phyloP scores from a whole-genome alignment of 1,140 invertebrate species.

The Drosophila melanica region DNA sequence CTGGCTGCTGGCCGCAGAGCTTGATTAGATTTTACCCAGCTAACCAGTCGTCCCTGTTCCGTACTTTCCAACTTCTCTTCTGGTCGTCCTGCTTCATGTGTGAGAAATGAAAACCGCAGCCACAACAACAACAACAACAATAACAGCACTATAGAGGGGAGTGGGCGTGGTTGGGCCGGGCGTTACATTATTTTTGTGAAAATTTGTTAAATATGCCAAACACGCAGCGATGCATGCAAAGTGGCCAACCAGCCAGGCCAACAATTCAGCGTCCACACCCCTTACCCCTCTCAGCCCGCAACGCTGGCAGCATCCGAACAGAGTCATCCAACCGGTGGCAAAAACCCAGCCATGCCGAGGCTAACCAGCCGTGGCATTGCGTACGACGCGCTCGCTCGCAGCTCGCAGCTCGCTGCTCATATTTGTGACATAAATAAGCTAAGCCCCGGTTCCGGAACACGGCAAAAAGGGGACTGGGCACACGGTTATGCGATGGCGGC shows the following conservation, averaged over 20 bases:
- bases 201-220: slow-evolving; percentile 82
- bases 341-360: slow-evolving; percentile 37
- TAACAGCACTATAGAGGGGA: slow-evolving; percentile 1
- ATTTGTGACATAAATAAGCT: slow-evolving; percentile 82
- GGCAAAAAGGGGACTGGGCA: not conserved
- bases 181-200: slow-evolving; percentile 80
- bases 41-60: slow-evolving; percentile 7
- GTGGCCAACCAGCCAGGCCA: slow-evolving; percentile 49
- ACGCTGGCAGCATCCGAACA: slow-evolving; percentile 14
- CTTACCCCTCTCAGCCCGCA: not conserved
- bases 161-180: slow-evolving; percentile 7
- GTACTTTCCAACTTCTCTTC: not conserved
- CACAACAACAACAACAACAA: slow-evolving; percentile 48
- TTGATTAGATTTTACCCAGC: slow-evolving; percentile 78
- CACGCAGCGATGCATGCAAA: slow-evolving; percentile 81
- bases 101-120: slow-evolving; percentile 59
- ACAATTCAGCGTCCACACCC: not conserved
- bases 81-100: slow-evolving; percentile 16
- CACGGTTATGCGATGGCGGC: slow-evolving; percentile 35
- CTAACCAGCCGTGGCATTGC: slow-evolving; percentile 78
- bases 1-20: slow-evolving; percentile 65
- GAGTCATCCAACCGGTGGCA: slow-evolving; percentile 41
- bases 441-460: slow-evolving; percentile 31
- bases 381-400: slow-evolving; percentile 49
- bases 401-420: slow-evolving; percentile 54